phyloP scores from a whole-genome alignment of 2,113 vertebrate genomes.

The Oncorhynchus keta region DNA sequence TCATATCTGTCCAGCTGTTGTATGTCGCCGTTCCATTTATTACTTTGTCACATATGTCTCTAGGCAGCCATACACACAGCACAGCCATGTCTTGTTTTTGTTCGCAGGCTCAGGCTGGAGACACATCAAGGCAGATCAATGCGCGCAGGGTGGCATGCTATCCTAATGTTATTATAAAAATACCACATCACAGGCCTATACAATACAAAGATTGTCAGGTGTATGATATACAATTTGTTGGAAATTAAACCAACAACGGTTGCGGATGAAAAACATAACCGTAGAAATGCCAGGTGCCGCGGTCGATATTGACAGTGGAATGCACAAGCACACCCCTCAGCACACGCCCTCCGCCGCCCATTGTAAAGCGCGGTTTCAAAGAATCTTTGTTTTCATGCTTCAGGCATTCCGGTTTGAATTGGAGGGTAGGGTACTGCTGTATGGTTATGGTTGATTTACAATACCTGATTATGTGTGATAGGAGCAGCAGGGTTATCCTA shows the following conservation, averaged over 20 bases:
- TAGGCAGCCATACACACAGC: neutral
- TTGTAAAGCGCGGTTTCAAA: constrained; percentile 54
- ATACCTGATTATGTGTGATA: neutral
- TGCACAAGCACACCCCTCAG: constrained; percentile 49
- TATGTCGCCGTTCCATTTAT: too few relatives aligned
- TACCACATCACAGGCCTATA: neutral
- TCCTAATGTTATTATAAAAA: neutral
- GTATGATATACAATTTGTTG: neutral
- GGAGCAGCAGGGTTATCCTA: too few relatives aligned
- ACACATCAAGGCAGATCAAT: constrained; percentile 16
- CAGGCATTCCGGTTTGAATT: constrained; percentile 1
- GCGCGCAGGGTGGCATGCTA: neutral
- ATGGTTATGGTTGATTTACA: neutral
- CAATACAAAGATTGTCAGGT: neutral
- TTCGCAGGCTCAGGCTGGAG: neutral
- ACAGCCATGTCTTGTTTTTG: constrained; percentile 15
- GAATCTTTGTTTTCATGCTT: constrained; percentile 53
- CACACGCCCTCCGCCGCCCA: constrained; percentile 33
- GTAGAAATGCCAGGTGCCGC: constrained; percentile 44
- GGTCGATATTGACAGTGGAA: constrained; percentile 60
- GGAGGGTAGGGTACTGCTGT: constrained; percentile 8
- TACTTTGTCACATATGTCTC: too few relatives aligned
- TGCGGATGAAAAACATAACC: neutral
- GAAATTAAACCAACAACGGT: neutral
- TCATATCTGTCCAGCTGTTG: neutral